Evolutionary conservation across 2,888 invertebrate genomes (phyloP).

Genomic region (Nemoura dubitans): DNA sequence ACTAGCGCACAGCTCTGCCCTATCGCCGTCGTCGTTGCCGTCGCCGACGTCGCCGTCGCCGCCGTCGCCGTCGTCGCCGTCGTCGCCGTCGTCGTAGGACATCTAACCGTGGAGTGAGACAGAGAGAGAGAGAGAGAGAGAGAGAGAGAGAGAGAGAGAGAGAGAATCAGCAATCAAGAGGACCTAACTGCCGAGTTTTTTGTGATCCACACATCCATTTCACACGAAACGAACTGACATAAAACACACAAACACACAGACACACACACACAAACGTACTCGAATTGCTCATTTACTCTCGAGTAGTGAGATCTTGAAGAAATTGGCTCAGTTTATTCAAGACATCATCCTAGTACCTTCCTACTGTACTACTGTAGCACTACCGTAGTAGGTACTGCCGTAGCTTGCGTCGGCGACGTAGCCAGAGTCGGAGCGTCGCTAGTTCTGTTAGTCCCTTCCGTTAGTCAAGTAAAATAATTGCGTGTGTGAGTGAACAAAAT

Average conservation of each 20-base stretch:
- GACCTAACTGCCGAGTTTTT: not conserved
- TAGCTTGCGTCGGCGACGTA: not conserved
- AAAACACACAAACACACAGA: not conserved
- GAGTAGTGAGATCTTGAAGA: slow-evolving; percentile 37
- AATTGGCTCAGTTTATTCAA: slow-evolving; percentile 41
- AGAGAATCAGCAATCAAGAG: not conserved
- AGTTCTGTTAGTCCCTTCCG: not conserved
- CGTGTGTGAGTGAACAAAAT: slow-evolving; percentile 35
- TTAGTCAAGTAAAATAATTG: not conserved
- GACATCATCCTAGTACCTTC: slow-evolving; percentile 15
- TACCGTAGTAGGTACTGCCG: too few species aligned
- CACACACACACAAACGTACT: not conserved
- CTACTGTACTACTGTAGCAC: not conserved
- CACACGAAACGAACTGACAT: not conserved
- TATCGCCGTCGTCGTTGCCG: too few species aligned
- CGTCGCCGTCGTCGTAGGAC: not conserved
- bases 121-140: not conserved
- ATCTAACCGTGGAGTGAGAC: slow-evolving; percentile 8
- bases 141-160: too few species aligned
- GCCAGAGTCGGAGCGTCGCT: too few species aligned
- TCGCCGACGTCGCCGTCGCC: not conserved
- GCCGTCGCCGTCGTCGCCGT: not conserved
- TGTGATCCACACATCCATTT: not conserved
- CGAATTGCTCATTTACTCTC: slow-evolving; percentile 25
- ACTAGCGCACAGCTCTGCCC: too few species aligned